phyloP scores from a whole-genome alignment of 2,797 vertebrate genomes.

The Melanotaenia boesemani region DNA sequence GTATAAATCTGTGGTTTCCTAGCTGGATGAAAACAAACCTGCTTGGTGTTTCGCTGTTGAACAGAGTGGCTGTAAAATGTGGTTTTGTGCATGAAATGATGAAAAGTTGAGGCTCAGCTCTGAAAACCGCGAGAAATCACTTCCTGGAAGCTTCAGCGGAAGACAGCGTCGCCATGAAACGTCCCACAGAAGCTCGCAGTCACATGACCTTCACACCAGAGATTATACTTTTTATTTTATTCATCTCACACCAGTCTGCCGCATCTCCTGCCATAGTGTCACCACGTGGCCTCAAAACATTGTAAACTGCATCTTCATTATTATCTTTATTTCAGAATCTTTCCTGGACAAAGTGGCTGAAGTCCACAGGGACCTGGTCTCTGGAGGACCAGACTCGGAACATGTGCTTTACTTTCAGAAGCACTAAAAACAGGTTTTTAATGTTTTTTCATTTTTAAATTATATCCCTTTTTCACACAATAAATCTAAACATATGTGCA shows the following conservation, averaged over 20 bases:
- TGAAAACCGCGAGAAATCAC: slow-evolving; percentile 75
- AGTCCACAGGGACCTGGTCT: neutral
- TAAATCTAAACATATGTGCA: slow-evolving; percentile 73
- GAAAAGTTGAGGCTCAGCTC: slow-evolving; percentile 47
- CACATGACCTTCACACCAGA: slow-evolving; percentile 1
- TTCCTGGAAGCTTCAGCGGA: slow-evolving; percentile 73
- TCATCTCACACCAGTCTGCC: neutral
- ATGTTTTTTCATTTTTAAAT: slow-evolving; percentile 45
- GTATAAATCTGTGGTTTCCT: too few relatives aligned
- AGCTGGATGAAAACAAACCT: slow-evolving; percentile 39
- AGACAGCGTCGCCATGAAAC: slow-evolving; percentile 31
- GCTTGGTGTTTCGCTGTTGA: slow-evolving; percentile 19
- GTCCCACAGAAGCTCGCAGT: slow-evolving; percentile 25
- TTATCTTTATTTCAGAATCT: too few relatives aligned
- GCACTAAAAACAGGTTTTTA: slow-evolving; percentile 24
- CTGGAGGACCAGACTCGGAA: too few relatives aligned
- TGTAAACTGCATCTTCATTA: too few relatives aligned
- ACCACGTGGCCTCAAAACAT: slow-evolving; percentile 37
- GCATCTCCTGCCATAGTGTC: slow-evolving; percentile 57
- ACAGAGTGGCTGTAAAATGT: slow-evolving; percentile 47
- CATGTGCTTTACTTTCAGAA: slow-evolving; percentile 7
- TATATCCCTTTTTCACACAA: slow-evolving; percentile 74
- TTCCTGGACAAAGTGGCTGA: slow-evolving; percentile 65
- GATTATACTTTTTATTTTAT: slow-evolving; percentile 74
- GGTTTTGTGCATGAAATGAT: slow-evolving; percentile 72